Evolutionary conservation across 2,888 invertebrate genomes (phyloP).

Genomic region (Abrostola triplasia): DNA sequence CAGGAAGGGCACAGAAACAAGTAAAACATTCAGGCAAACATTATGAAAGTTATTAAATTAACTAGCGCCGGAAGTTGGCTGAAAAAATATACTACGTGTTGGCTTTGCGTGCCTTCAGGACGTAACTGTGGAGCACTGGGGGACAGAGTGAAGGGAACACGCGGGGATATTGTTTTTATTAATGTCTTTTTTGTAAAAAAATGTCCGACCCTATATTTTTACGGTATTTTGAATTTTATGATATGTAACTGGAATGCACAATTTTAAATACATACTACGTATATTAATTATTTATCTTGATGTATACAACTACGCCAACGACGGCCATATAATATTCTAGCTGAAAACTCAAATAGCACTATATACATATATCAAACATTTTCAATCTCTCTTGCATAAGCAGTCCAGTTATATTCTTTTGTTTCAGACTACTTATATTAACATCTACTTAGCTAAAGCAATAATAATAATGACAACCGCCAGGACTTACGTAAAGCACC

Average conservation of each 20-base stretch:
- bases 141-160: slow-evolving; percentile 19
- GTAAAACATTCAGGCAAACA: slow-evolving; percentile 51
- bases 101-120: slow-evolving; percentile 54
- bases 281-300: too few species aligned
- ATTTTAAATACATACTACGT: too few species aligned
- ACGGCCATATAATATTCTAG: too few species aligned
- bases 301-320: too few species aligned
- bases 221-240: neutral
- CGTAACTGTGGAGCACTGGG: slow-evolving; percentile 40
- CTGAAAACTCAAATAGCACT: too few species aligned
- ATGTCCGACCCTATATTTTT: neutral
- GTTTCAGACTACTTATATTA: neutral
- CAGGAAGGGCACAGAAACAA: slow-evolving; percentile 54
- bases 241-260: too few species aligned
- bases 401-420: too few species aligned
- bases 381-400: too few species aligned
- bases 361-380: too few species aligned
- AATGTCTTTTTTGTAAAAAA: neutral
- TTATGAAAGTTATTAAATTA: slow-evolving; percentile 65
- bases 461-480: slow-evolving; percentile 23
- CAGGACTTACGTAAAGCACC: slow-evolving; percentile 8
- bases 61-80: slow-evolving; percentile 59
- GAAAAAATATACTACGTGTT: slow-evolving; percentile 56
- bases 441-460: neutral
- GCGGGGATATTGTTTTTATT: neutral